These are phyloP conservation scores for Tetraodon nigroviridis DNA, from an alignment of 2,113 vertebrate species.

Conservation along the genomic window DNA sequence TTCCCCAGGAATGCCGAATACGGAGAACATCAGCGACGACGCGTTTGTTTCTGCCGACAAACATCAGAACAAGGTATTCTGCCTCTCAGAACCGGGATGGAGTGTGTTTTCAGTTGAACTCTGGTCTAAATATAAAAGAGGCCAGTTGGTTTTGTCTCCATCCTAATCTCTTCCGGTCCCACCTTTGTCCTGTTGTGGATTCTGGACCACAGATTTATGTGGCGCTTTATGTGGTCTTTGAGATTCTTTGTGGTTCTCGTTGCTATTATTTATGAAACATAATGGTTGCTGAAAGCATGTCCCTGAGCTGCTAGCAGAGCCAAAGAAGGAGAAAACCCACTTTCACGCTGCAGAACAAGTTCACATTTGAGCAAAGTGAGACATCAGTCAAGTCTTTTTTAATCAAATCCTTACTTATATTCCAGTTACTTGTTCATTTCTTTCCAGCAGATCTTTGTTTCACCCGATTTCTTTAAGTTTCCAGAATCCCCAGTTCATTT, in stretches of 20 bases:
- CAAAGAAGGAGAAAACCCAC: conserved; percentile 9
- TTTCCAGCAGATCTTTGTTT: background rate
- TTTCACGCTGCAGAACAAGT: conserved; percentile 10
- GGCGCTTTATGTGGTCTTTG: conserved; percentile 11
- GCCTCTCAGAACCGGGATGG: background rate
- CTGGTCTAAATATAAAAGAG: conserved; percentile 55
- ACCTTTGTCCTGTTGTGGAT: conserved; percentile 48
- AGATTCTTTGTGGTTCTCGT: background rate
- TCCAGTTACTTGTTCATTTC: too few species aligned
- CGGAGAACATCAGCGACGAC: conserved; percentile 84
- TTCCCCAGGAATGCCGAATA: conserved; percentile 86
- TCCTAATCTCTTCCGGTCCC: conserved; percentile 64
- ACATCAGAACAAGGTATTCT: conserved; percentile 84
- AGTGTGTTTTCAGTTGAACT: conserved; percentile 60
- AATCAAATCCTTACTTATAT: background rate
- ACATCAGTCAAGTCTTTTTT: background rate
- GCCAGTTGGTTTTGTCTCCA: conserved; percentile 23
- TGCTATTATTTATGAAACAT: background rate
- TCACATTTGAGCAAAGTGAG: conserved; percentile 15
- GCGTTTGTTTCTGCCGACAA: conserved; percentile 79
- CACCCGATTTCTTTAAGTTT: background rate
- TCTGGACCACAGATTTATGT: conserved; percentile 58
- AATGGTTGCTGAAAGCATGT: conserved; percentile 55
- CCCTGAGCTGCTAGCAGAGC: conserved; percentile 18
- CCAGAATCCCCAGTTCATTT: conserved; percentile 1